Percentiles rank a stretch among this genome's conserved stretches.
phyloP scores from a whole-genome alignment of 1,140 invertebrate species.

The Heliconius congener region DNA sequence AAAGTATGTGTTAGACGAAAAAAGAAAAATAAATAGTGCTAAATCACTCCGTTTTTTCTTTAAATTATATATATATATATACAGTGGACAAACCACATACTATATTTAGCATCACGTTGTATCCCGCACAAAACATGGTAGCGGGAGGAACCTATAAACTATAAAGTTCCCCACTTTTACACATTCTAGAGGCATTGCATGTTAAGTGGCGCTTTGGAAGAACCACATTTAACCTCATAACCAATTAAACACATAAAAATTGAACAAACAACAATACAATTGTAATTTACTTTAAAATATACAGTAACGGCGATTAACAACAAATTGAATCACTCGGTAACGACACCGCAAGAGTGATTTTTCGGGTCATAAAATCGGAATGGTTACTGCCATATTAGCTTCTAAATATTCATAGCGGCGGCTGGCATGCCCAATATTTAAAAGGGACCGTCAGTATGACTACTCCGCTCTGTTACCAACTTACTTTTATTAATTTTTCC shows the following conservation, averaged over 20 bases:
- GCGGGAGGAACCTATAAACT: too few species aligned
- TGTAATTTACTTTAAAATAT: constrained; percentile 8
- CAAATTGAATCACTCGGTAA: constrained; percentile 18
- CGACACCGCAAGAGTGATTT: constrained; percentile 17
- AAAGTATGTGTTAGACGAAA: too few species aligned
- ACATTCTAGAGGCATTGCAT: too few species aligned
- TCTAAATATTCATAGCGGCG: constrained; percentile 28
- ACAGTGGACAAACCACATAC: too few species aligned
- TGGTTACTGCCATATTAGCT: constrained; percentile 8
- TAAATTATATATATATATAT: too few species aligned
- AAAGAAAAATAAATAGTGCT: too few species aligned
- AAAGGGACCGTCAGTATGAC: constrained; percentile 15
- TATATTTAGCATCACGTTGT: too few species aligned
- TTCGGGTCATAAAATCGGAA: constrained; percentile 9
- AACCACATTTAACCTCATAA: neutral
- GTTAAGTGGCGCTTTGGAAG: too few species aligned
- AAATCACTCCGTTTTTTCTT: too few species aligned
- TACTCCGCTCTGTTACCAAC: neutral
- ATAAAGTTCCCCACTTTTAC: too few species aligned
- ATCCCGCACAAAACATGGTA: too few species aligned
- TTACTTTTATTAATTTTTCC: constrained; percentile 22
- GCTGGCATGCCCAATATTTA: constrained; percentile 16
- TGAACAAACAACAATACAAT: neutral
- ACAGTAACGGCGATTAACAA: neutral
- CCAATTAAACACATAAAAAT: neutral